Conservation (phyloP, 2,113 vertebrate genomes). For the Coreoperca whiteheadi region DNA sequence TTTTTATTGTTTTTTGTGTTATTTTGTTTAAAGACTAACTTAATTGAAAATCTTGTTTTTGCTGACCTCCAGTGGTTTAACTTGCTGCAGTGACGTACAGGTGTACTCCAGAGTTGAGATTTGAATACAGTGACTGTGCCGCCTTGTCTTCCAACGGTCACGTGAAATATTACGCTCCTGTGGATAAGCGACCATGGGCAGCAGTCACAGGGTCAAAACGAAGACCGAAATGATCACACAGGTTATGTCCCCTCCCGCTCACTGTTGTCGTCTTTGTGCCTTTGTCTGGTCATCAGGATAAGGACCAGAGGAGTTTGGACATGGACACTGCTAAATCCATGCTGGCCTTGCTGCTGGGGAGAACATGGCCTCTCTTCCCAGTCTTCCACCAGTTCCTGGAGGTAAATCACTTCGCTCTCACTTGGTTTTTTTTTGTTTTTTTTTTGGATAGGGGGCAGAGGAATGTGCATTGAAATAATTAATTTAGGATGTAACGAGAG, state of each 20-base stretch:
- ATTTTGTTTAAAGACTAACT: background rate
- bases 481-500: background rate
- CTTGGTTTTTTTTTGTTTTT: background rate
- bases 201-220: too few species aligned
- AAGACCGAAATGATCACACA: background rate
- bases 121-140: background rate
- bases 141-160: background rate
- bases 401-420: slow-evolving; percentile 80
- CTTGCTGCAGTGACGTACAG: background rate
- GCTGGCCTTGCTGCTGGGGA: slow-evolving; percentile 93
- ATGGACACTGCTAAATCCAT: slow-evolving; percentile 97
- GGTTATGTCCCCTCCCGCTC: background rate
- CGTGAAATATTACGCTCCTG: background rate
- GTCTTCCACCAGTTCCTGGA: slow-evolving; percentile 96
- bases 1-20: background rate
- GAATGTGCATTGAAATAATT: background rate
- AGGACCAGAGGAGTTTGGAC: slow-evolving; percentile 96
- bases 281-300: slow-evolving; percentile 84
- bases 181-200: background rate
- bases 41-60: background rate
- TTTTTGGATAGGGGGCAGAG: background rate
- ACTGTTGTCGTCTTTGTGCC: background rate
- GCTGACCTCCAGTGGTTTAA: background rate
- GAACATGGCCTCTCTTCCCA: slow-evolving; percentile 95
- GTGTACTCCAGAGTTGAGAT: background rate